A percentile compares a stretch with the other conserved stretches of the same genome.
Evolutionary conservation across 2,113 vertebrate genomes (phyloP).

Genomic region (Strix aluco): DNA sequence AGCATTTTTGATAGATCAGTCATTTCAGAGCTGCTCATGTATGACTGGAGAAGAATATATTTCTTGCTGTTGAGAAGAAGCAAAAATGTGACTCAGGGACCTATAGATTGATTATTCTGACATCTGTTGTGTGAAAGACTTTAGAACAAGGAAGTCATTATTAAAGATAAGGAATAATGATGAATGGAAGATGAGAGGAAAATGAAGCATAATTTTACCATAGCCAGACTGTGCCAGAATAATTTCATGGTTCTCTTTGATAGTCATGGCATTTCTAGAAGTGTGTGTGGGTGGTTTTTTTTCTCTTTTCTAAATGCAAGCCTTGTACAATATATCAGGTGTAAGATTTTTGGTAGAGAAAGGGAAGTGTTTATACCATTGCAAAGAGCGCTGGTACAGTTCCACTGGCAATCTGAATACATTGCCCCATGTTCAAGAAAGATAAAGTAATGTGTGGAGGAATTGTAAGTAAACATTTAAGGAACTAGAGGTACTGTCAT

Average conservation of each 20-base stretch:
- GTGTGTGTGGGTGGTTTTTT: fast-evolving
- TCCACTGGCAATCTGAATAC: neutral
- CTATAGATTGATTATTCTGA: neutral
- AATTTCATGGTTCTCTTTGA: neutral
- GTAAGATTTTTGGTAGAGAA: neutral
- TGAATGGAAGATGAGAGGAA: neutral
- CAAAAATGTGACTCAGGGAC: neutral
- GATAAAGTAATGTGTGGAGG: neutral
- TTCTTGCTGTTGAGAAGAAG: neutral
- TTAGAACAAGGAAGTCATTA: neutral
- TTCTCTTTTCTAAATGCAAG: neutral
- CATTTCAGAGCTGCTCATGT: neutral
- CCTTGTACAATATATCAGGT: neutral
- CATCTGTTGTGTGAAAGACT: neutral
- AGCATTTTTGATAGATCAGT: neutral
- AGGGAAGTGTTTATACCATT: neutral
- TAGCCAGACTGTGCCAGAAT: neutral
- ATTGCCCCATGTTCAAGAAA: neutral
- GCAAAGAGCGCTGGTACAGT: neutral
- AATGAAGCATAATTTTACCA: neutral
- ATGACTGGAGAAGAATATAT: neutral
- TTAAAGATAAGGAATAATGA: neutral
- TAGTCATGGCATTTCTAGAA: neutral
- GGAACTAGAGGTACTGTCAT: neutral
- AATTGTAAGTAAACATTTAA: neutral